phyloP scores from a whole-genome alignment of 2,797 vertebrate genomes.

The Sarcoramphus papa region DNA sequence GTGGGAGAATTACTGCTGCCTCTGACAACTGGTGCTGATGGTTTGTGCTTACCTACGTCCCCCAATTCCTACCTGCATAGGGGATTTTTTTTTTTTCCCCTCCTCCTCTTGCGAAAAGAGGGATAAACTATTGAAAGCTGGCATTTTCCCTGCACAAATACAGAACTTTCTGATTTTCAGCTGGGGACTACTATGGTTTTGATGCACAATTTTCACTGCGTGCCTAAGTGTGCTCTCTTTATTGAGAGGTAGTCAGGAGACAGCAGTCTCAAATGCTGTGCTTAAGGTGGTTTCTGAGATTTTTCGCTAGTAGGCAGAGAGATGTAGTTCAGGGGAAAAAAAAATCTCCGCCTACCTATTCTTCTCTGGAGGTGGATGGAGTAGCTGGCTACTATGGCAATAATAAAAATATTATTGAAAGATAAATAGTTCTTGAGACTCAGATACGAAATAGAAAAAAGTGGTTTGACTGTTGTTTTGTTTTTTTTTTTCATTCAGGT shows the following conservation, averaged over 20 bases:
- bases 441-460: not conserved
- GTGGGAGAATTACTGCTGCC: not conserved
- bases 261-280: not conserved
- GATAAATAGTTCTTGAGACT: not conserved
- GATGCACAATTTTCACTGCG: not conserved
- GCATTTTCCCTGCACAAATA: not conserved
- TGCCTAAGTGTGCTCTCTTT: not conserved
- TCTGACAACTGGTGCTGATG: not conserved
- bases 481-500: not conserved
- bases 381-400: not conserved
- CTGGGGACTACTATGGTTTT: not conserved
- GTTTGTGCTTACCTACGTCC: not conserved
- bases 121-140: not conserved
- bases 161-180: not conserved
- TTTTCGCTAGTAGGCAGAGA: constrained; percentile 41
- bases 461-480: not conserved
- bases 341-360: not conserved
- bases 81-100: not conserved
- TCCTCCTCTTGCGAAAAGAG: not conserved
- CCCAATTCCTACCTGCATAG: not conserved
- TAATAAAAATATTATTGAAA: not conserved
- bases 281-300: not conserved
- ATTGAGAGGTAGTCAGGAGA: not conserved
- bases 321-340: not conserved
- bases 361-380: constrained; percentile 8